phyloP scores from a whole-genome alignment of 2,797 vertebrate genomes.

The Smutsia gigantea region DNA sequence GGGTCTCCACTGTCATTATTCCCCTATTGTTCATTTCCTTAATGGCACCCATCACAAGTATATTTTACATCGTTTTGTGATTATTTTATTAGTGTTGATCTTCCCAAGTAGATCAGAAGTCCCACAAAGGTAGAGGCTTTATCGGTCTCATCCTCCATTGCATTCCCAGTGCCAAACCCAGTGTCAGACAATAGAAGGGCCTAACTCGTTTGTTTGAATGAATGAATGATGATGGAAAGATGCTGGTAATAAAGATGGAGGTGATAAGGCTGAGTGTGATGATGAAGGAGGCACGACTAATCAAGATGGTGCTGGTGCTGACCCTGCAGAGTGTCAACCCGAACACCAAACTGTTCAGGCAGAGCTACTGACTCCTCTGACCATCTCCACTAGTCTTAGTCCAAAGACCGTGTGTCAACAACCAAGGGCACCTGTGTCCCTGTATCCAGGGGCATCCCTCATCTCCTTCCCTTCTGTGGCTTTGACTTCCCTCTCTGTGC shows the following conservation, averaged over 20 bases:
- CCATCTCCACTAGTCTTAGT: background rate
- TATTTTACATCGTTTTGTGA: background rate
- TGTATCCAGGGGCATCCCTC: background rate
- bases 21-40: background rate
- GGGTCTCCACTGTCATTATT: background rate
- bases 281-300: background rate
- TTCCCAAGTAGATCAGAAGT: background rate
- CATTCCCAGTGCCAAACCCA: background rate
- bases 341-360: background rate
- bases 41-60: background rate
- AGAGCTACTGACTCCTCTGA: no score
- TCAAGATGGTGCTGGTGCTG: background rate
- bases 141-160: background rate
- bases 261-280: fast-evolving
- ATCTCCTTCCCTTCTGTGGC: background rate
- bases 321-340: background rate
- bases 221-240: background rate
- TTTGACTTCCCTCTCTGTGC: background rate
- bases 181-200: background rate
- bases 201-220: background rate
- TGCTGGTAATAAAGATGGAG: background rate
- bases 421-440: background rate
- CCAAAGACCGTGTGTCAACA: background rate
- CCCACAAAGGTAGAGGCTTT: background rate
- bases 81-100: background rate